Conservation (phyloP, 2,113 vertebrate species). For the Bolborhynchus lineola region DNA sequence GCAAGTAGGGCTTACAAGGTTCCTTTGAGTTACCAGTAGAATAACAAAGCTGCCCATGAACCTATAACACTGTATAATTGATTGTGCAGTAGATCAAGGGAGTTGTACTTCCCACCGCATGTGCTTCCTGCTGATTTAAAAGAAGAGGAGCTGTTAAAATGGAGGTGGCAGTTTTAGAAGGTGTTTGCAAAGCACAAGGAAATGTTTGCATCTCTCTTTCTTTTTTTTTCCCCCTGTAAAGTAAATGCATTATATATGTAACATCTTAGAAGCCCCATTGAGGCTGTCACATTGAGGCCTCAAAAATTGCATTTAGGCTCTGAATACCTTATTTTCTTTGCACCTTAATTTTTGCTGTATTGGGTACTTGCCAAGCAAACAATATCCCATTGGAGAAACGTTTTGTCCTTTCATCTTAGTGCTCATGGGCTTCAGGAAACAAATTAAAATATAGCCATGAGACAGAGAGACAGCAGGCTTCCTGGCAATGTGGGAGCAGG, state of each 20-base stretch:
- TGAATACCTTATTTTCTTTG: background rate
- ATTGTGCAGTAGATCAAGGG: background rate
- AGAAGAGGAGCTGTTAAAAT: background rate
- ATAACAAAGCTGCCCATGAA: background rate
- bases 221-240: background rate
- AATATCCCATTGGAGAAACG: accelerated
- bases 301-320: background rate
- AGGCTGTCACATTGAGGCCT: background rate
- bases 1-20: background rate
- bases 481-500: background rate
- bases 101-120: background rate
- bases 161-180: background rate
- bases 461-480: background rate
- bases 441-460: background rate
- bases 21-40: background rate
- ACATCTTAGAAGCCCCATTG: background rate
- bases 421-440: background rate
- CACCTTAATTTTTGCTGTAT: background rate
- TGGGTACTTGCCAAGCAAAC: background rate
- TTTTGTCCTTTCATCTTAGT: background rate
- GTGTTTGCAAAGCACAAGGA: background rate
- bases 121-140: background rate
- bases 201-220: background rate
- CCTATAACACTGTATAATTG: background rate
- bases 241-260: background rate